phyloP scores from a whole-genome alignment of 2,888 invertebrate species.

The Drosophila kambysellisi region DNA sequence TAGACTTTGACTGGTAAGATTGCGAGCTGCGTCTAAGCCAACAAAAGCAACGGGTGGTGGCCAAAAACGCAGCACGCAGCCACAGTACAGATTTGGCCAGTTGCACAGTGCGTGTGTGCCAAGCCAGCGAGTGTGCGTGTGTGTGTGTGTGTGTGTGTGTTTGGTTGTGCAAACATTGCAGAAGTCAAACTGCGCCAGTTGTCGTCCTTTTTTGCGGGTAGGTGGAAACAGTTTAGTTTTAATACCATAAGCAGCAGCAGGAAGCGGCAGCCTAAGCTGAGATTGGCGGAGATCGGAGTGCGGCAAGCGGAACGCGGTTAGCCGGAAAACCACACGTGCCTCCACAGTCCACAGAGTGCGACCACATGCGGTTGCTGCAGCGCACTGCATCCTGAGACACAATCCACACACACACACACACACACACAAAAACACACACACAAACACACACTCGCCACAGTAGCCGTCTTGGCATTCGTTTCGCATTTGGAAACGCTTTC shows the following conservation, averaged over 20 bases:
- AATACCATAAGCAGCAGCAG: constrained; percentile 66
- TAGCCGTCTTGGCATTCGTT: constrained; percentile 80
- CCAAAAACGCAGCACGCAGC: constrained; percentile 62
- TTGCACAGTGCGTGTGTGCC: constrained; percentile 24
- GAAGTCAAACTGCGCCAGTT: constrained; percentile 78
- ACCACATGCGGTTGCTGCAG: constrained; percentile 72
- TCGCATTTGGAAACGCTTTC: constrained; percentile 83
- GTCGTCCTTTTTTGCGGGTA: constrained; percentile 76
- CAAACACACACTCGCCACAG: constrained; percentile 68
- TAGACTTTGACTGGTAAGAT: constrained; percentile 19
- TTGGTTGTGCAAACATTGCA: constrained; percentile 25
- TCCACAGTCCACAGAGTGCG: constrained; percentile 34
- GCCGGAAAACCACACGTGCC: constrained; percentile 83
- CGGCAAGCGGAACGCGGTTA: constrained; percentile 58
- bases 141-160: constrained; percentile 26
- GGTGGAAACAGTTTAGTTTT: constrained; percentile 82
- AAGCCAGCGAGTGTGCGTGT: constrained; percentile 2
- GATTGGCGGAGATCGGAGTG: background rate
- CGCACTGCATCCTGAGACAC: constrained; percentile 41
- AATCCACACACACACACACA: constrained; percentile 3
- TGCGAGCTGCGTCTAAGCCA: constrained; percentile 62
- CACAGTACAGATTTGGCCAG: constrained; percentile 58
- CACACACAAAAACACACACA: constrained; percentile 6
- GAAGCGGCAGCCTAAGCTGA: constrained; percentile 49
- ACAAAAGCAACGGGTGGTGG: constrained; percentile 67